Evolutionary conservation across 2,888 invertebrate species (phyloP).

Genomic region (Cryptops parisi): DNA sequence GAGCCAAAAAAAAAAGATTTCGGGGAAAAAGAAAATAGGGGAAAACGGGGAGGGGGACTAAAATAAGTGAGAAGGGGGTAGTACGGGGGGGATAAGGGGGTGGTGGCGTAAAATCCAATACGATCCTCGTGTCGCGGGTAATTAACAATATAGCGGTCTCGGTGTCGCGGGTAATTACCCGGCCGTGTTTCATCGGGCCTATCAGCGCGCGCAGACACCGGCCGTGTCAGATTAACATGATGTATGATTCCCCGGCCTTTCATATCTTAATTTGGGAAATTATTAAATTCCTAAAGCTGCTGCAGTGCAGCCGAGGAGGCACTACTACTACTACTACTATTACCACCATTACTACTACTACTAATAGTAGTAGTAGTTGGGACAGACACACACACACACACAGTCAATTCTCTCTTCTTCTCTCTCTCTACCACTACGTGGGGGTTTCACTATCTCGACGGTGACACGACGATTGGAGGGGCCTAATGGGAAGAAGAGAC

Average conservation of each 20-base stretch:
- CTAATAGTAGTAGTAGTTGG: no score
- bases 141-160: conserved; percentile 11
- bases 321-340: no score
- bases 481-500: no score
- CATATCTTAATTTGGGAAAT: conserved; percentile 14
- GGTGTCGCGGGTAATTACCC: conserved; percentile 12
- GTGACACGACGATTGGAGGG: no score
- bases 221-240: conserved; percentile 12
- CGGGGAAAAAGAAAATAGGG: neutral
- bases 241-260: conserved; percentile 9
- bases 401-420: neutral
- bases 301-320: neutral
- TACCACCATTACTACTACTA: no score
- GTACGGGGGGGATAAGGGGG: neutral
- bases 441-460: no score
- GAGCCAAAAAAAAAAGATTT: no score
- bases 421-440: neutral
- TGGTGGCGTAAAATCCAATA: neutral
- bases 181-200: conserved; percentile 8
- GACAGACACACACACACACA: no score
- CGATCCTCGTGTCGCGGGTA: conserved; percentile 1
- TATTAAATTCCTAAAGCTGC: conserved; percentile 14
- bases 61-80: neutral
- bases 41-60: neutral
- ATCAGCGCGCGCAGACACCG: conserved; percentile 11